A percentile compares a stretch with the other conserved stretches of the same genome.
These are phyloP conservation scores for Holotrichia oblita DNA, from an alignment of 1,140 invertebrate genomes.

Conservation along the genomic window DNA sequence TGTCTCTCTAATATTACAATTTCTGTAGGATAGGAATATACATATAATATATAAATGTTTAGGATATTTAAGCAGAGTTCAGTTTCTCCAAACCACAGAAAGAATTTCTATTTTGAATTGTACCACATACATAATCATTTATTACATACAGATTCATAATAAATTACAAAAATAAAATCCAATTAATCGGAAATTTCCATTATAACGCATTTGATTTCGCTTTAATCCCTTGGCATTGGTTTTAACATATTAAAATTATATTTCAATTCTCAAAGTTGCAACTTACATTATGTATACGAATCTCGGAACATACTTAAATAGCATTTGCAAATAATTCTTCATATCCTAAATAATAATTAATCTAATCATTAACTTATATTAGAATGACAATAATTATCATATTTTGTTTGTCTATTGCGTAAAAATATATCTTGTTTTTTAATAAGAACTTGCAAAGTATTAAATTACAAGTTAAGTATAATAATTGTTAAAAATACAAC, in stretches of 20 bases:
- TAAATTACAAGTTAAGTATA: conserved; percentile 21
- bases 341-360: conserved; percentile 21
- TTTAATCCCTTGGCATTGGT: background rate
- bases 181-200: too few relatives aligned
- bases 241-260: background rate
- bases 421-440: background rate
- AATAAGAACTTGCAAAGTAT: conserved; percentile 6
- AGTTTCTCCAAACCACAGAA: too few relatives aligned
- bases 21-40: too few relatives aligned
- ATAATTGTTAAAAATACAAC: conserved; percentile 32
- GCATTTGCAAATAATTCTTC: conserved; percentile 9
- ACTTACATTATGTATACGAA: background rate
- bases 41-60: too few relatives aligned
- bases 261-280: background rate
- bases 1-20: too few relatives aligned
- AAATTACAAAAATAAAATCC: background rate
- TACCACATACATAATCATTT: too few relatives aligned
- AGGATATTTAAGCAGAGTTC: too few relatives aligned
- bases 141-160: too few relatives aligned
- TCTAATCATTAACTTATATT: conserved; percentile 22
- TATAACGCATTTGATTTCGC: too few relatives aligned
- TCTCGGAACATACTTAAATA: background rate
- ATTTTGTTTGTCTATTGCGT: background rate
- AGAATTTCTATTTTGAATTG: too few relatives aligned
- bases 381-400: conserved; percentile 11